Percentiles rank a stretch among this genome's conserved stretches.
phyloP scores from a whole-genome alignment of 64 coral and sea anemone species.

The Hydrozoanthus tunicans region DNA sequence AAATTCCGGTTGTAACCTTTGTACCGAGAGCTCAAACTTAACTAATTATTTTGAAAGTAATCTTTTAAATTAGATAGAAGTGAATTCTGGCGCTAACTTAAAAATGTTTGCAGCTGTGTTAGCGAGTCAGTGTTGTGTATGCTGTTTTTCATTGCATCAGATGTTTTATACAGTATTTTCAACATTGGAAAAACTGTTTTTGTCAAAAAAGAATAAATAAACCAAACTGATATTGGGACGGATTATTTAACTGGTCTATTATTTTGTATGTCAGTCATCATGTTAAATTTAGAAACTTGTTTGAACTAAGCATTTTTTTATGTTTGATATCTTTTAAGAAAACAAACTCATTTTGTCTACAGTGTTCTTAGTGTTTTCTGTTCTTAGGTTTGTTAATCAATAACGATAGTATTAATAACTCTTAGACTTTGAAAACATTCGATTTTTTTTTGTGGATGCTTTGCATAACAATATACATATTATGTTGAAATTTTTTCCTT shows the following conservation, averaged over 20 bases:
- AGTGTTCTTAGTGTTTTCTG: no score
- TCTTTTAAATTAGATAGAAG: background rate
- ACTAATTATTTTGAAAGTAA: background rate
- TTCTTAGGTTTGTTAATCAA: no score
- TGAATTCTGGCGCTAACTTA: background rate
- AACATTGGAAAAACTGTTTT: background rate
- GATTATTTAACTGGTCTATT: background rate
- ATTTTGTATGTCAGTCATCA: background rate
- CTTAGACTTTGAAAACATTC: no score
- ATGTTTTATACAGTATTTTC: background rate
- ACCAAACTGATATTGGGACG: background rate
- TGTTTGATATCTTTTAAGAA: no score
- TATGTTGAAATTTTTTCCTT: no score
- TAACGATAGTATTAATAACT: no score
- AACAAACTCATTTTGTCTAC: no score
- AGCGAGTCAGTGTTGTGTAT: background rate
- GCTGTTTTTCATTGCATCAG: background rate
- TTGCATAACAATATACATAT: no score
- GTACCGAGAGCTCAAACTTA: no score
- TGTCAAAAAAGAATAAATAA: background rate
- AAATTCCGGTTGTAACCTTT: background rate
- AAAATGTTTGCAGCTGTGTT: background rate
- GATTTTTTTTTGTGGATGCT: no score
- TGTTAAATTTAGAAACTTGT: background rate
- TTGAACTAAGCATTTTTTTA: background rate